Percentiles rank a stretch among this genome's conserved stretches.
phyloP scores from a whole-genome alignment of 2,797 vertebrate species.

The Geotrypetes seraphini region DNA sequence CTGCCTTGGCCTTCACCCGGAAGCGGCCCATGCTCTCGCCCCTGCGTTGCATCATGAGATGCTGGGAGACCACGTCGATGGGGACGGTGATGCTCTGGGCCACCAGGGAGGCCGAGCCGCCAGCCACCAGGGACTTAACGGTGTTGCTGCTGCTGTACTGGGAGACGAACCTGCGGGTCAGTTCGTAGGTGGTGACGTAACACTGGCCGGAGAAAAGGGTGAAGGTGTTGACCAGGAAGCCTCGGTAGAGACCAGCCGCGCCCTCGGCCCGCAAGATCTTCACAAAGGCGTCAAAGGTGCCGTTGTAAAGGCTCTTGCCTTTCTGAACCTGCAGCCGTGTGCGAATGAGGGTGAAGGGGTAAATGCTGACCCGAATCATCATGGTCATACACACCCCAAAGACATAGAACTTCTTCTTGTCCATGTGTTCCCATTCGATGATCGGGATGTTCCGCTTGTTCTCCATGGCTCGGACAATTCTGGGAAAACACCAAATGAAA shows the following conservation, averaged over 20 bases:
- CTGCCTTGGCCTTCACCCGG: constrained; percentile 30
- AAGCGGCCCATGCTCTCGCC: constrained; percentile 80
- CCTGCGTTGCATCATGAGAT: constrained; percentile 91
- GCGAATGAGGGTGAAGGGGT: constrained; percentile 91
- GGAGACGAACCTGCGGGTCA: constrained; percentile 84
- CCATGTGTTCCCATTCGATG: constrained; percentile 96
- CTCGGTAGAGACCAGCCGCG: constrained; percentile 74
- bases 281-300: constrained; percentile 84
- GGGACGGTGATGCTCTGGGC: constrained; percentile 96
- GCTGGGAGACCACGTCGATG: constrained; percentile 88
- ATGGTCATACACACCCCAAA: constrained; percentile 92
- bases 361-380: constrained; percentile 87
- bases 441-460: constrained; percentile 89
- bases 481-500: too few species aligned
- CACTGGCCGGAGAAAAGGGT: constrained; percentile 93
- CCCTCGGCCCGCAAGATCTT: constrained; percentile 84
- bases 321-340: constrained; percentile 89
- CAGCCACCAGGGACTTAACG: constrained; percentile 84
- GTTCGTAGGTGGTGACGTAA: constrained; percentile 94
- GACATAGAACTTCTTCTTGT: constrained; percentile 94
- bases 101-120: constrained; percentile 84
- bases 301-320: constrained; percentile 80
- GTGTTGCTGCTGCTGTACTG: constrained; percentile 80
- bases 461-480: constrained; percentile 42
- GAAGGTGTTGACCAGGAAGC: constrained; percentile 92